Percentiles rank a stretch among this genome's conserved stretches.
Conservation (phyloP, 2,113 vertebrate genomes). For the Arothron firmamentum region DNA sequence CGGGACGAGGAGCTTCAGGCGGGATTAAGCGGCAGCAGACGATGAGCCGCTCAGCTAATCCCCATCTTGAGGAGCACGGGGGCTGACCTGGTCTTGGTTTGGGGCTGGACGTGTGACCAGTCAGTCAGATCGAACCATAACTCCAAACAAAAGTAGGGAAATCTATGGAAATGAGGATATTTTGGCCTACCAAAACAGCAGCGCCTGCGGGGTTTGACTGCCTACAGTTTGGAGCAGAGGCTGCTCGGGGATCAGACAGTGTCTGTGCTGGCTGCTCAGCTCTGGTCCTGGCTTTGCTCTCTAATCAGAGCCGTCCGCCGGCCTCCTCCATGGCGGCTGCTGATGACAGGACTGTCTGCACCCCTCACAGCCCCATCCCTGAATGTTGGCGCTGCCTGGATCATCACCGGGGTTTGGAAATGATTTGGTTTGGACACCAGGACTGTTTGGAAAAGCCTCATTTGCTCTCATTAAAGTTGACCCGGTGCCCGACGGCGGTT, state of each 20-base stretch:
- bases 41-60: constrained; percentile 50
- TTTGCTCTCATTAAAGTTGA: constrained; percentile 16
- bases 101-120: constrained; percentile 7
- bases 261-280: constrained; percentile 18
- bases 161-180: too few species aligned
- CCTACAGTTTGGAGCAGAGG: background rate
- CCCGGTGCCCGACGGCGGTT: constrained; percentile 30
- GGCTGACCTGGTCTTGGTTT: constrained; percentile 35
- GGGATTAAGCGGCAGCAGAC: constrained; percentile 22
- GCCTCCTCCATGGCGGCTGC: constrained; percentile 16
- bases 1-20: constrained; percentile 23
- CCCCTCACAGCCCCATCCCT: too few species aligned
- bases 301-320: constrained; percentile 33
- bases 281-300: constrained; percentile 8
- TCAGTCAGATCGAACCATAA: too few species aligned
- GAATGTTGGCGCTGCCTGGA: background rate
- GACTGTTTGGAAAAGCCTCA: constrained; percentile 23
- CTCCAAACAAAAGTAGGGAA: too few species aligned
- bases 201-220: too few species aligned
- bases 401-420: too few species aligned
- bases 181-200: too few species aligned
- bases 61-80: constrained; percentile 26
- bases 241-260: constrained; percentile 39
- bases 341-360: constrained; percentile 21
- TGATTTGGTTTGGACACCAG: constrained; percentile 1